These are phyloP conservation scores for Nematolebias whitei DNA, from an alignment of 2,113 vertebrate genomes.

Conservation along the genomic window DNA sequence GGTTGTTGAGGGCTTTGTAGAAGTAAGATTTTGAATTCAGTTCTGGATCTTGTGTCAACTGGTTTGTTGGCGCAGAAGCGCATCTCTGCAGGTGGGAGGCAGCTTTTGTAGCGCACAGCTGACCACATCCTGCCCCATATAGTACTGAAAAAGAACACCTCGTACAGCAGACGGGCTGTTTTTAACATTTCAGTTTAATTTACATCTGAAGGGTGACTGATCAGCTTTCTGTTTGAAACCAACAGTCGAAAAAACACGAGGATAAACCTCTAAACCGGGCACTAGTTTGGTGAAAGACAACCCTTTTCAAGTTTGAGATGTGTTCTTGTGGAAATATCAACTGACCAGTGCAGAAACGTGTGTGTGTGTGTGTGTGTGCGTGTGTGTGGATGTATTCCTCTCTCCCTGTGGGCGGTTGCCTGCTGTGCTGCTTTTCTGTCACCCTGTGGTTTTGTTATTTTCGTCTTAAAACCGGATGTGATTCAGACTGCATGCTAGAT, in stretches of 20 bases:
- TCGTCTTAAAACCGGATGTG: slow-evolving; percentile 75
- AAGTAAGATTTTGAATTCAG: too few relatives aligned
- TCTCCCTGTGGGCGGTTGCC: slow-evolving; percentile 60
- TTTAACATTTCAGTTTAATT: slow-evolving; percentile 35
- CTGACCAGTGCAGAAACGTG: slow-evolving; percentile 32
- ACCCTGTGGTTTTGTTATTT: slow-evolving; percentile 77
- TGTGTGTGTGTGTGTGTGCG: slow-evolving; percentile 1
- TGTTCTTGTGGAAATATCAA: slow-evolving; percentile 32
- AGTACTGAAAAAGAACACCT: slow-evolving; percentile 36
- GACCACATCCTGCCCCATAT: slow-evolving; percentile 69
- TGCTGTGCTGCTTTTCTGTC: slow-evolving; percentile 75
- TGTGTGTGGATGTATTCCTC: slow-evolving; percentile 27
- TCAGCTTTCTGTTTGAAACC: slow-evolving; percentile 2
- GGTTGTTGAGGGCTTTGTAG: too few relatives aligned
- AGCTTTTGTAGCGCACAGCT: slow-evolving; percentile 37
- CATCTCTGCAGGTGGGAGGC: slow-evolving; percentile 59
- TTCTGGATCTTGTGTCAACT: slow-evolving; percentile 14
- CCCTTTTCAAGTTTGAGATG: not conserved
- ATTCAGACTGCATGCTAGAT: slow-evolving; percentile 74
- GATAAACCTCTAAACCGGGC: not conserved
- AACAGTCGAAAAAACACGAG: too few relatives aligned
- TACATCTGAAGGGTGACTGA: slow-evolving; percentile 18
- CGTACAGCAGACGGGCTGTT: slow-evolving; percentile 31
- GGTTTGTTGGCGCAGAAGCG: slow-evolving; percentile 9
- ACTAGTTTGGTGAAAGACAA: not conserved